phyloP scores from a whole-genome alignment of 2,797 vertebrate genomes.

The Sebastes goodei region DNA sequence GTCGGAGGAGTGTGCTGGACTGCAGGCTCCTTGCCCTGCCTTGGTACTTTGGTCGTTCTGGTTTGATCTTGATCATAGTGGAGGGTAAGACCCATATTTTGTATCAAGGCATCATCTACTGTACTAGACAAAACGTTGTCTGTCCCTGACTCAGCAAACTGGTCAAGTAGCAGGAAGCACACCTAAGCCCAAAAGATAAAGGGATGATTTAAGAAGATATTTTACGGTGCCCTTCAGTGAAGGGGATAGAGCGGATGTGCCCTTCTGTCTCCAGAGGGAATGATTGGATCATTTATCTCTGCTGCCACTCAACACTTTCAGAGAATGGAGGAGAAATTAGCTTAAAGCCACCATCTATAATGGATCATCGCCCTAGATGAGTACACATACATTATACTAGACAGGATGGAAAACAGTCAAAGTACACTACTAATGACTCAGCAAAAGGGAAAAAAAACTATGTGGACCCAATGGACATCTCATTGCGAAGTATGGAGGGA shows the following conservation, averaged over 20 bases:
- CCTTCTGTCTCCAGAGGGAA: background rate
- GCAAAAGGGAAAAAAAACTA: background rate
- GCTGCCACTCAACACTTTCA: constrained; percentile 6
- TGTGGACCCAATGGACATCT: background rate
- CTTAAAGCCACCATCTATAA: background rate
- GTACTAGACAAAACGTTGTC: background rate
- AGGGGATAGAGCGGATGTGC: background rate
- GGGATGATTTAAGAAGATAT: background rate
- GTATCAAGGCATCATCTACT: background rate
- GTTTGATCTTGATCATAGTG: background rate
- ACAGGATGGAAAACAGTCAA: background rate
- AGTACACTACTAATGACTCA: background rate
- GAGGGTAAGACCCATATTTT: background rate
- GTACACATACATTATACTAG: background rate
- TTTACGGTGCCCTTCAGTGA: background rate
- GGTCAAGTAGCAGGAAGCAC: background rate
- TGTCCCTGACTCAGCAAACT: background rate
- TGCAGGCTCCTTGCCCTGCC: background rate
- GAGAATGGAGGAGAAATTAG: background rate
- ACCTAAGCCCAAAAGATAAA: background rate
- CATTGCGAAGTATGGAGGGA: background rate
- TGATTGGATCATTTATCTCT: constrained; percentile 4
- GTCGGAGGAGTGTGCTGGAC: background rate
- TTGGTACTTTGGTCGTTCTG: background rate
- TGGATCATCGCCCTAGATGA: background rate